A percentile compares a stretch with the other conserved stretches of the same genome.
Evolutionary conservation across 2,888 invertebrate species (phyloP).

Genomic region (Drosophila subsilvestris): DNA sequence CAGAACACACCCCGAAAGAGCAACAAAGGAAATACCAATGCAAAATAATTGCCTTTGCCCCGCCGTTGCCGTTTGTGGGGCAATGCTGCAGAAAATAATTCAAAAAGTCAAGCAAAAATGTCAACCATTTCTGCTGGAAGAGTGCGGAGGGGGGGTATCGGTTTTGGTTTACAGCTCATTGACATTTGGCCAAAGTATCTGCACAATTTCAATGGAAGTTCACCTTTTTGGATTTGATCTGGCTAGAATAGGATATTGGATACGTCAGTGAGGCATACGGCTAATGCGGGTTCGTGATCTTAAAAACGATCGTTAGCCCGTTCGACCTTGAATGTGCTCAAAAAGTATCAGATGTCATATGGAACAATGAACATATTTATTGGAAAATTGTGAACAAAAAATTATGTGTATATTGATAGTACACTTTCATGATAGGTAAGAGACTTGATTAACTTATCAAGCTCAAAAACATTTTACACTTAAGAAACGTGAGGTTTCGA

Average conservation of each 20-base stretch:
- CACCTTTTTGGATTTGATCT: not conserved
- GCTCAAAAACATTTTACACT: not conserved
- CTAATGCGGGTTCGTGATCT: not conserved
- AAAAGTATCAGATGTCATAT: slow-evolving; percentile 28
- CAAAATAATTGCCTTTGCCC: slow-evolving; percentile 50
- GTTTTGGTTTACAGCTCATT: slow-evolving; percentile 51
- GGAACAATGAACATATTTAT: not conserved
- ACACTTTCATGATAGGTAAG: not conserved
- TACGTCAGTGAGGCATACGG: slow-evolving; percentile 1
- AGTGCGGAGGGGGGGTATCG: slow-evolving; percentile 19
- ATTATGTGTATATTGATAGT: not conserved
- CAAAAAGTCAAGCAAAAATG: slow-evolving; percentile 76
- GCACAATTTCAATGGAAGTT: slow-evolving; percentile 26
- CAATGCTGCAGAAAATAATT: slow-evolving; percentile 47
- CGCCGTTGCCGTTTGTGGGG: slow-evolving; percentile 34
- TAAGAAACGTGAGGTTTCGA: too few species aligned
- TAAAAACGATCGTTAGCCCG: not conserved
- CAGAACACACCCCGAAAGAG: slow-evolving; percentile 66
- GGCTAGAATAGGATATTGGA: slow-evolving; percentile 29
- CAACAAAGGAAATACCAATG: slow-evolving; percentile 35
- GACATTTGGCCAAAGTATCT: slow-evolving; percentile 54
- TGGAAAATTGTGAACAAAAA: not conserved
- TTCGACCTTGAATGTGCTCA: slow-evolving; percentile 14
- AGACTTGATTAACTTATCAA: too few species aligned
- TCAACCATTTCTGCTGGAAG: slow-evolving; percentile 56